A percentile compares a stretch with the other conserved stretches of the same genome.
Conservation (phyloP, 2,797 vertebrate species). For the Coilia nasus region DNA sequence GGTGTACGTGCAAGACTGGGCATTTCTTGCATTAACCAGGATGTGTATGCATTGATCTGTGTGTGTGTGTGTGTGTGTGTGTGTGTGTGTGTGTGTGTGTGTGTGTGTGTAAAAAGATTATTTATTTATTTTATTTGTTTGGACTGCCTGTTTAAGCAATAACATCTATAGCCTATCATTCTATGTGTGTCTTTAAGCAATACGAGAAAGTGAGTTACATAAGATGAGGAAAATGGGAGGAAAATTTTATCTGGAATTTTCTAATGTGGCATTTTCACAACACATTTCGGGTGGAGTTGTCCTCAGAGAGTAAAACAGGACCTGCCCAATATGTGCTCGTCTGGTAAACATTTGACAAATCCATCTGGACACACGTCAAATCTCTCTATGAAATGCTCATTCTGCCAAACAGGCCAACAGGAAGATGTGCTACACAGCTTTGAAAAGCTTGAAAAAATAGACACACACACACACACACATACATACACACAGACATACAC, state of each 20-base stretch:
- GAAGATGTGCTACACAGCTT: background rate
- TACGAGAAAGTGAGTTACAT: background rate
- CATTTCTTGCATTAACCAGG: too few relatives aligned
- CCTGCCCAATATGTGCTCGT: background rate
- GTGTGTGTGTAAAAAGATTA: slow-evolving; percentile 30
- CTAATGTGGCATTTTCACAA: background rate
- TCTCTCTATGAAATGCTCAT: background rate
- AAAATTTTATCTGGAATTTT: background rate
- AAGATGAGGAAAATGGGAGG: too few relatives aligned
- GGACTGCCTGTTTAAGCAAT: slow-evolving; percentile 6
- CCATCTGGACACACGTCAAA: background rate
- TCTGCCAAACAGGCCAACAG: background rate
- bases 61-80: background rate
- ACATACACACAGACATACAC: background rate
- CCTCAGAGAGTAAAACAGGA: background rate
- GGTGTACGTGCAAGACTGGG: too few relatives aligned
- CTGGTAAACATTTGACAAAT: background rate
- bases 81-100: background rate
- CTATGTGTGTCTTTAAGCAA: background rate
- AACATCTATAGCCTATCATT: background rate
- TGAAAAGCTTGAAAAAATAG: background rate
- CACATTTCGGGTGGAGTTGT: background rate
- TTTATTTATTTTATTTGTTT: background rate
- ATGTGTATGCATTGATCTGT: background rate
- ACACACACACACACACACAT: background rate